These are phyloP conservation scores for Hafferia zeledoni DNA, from an alignment of 2,797 vertebrate species.

Conservation along the genomic window DNA sequence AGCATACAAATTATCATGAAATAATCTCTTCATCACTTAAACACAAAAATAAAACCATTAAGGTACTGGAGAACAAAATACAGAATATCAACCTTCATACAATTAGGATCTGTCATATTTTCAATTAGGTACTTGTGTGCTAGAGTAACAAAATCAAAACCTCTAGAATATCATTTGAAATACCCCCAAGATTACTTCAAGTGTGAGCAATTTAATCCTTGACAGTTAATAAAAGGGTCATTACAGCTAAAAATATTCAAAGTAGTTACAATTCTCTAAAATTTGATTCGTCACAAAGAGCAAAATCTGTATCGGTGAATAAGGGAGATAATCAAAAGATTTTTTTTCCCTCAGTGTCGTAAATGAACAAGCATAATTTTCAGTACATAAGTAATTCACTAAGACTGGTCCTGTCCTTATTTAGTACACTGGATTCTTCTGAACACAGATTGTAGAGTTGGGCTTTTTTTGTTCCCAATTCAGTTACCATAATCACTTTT, in stretches of 20 bases:
- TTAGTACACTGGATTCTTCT: neutral
- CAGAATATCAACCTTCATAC: neutral
- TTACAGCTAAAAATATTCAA: neutral
- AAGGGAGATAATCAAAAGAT: accelerated
- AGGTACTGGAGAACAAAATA: neutral
- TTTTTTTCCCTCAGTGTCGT: neutral
- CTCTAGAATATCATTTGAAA: neutral
- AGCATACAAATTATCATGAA: neutral
- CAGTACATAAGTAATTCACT: neutral
- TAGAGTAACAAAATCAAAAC: neutral
- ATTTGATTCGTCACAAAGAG: neutral
- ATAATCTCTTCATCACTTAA: neutral
- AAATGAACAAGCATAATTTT: neutral
- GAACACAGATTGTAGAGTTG: neutral
- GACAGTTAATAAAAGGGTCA: neutral
- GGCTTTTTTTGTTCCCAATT: neutral
- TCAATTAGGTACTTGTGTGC: neutral
- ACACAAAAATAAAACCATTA: neutral
- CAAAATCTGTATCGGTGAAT: neutral
- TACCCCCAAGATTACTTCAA: neutral
- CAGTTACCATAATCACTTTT: neutral
- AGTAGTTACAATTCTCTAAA: neutral
- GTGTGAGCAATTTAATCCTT: neutral
- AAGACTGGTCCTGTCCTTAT: neutral
- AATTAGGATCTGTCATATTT: neutral